Evolutionary conservation across 2,888 invertebrate species (phyloP).

Genomic region (Cordilura impudica): DNA sequence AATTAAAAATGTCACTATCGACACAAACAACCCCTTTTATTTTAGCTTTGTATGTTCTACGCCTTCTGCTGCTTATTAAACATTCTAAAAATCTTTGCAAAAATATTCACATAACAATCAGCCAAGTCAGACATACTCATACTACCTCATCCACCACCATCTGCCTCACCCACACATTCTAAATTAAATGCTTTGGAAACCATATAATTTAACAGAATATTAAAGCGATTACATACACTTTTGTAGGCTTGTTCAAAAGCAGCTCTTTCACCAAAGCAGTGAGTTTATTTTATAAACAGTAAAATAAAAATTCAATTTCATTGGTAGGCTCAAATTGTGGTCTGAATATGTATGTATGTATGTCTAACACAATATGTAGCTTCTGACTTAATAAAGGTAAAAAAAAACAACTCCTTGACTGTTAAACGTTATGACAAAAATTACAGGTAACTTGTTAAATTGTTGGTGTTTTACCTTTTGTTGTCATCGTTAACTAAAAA

Average conservation of each 20-base stretch:
- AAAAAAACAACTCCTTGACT: too few relatives aligned
- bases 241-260: neutral
- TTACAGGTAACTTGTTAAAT: too few relatives aligned
- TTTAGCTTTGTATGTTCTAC: neutral
- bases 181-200: neutral
- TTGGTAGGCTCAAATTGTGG: too few relatives aligned
- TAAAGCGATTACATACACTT: neutral
- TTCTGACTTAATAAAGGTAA: too few relatives aligned
- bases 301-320: too few relatives aligned
- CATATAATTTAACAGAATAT: neutral
- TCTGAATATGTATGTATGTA: too few relatives aligned
- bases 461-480: too few relatives aligned
- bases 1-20: too few relatives aligned
- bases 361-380: too few relatives aligned
- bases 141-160: neutral
- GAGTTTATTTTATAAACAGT: neutral
- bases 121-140: neutral
- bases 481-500: too few relatives aligned
- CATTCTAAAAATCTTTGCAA: neutral
- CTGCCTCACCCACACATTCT: neutral
- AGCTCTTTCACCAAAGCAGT: neutral
- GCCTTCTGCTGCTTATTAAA: neutral
- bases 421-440: too few relatives aligned
- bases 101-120: neutral
- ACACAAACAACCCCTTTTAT: too few relatives aligned